phyloP scores from a whole-genome alignment of 2,888 invertebrate species.

The Drosophila peninsularis region DNA sequence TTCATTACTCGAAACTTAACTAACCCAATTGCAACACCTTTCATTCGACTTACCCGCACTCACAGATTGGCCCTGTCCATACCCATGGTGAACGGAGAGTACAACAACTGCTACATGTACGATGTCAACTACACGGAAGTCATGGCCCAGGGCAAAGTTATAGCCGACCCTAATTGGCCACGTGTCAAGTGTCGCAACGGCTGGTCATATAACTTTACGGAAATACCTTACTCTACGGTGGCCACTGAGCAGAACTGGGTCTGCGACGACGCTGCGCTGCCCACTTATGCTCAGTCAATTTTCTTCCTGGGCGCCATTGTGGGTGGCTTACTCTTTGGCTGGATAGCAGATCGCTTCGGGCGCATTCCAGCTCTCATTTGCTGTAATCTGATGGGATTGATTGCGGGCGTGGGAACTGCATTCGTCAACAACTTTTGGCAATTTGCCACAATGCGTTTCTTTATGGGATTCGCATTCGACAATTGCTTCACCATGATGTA shows the following conservation, averaged over 20 bases:
- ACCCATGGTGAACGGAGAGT: slow-evolving; percentile 87
- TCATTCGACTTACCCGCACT: slow-evolving; percentile 75
- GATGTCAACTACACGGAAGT: slow-evolving; percentile 90
- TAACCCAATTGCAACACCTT: slow-evolving; percentile 28
- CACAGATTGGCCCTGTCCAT: slow-evolving; percentile 90
- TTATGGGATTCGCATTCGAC: slow-evolving; percentile 94
- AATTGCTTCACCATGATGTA: slow-evolving; percentile 98
- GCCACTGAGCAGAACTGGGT: slow-evolving; percentile 95
- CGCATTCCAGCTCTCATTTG: slow-evolving; percentile 92
- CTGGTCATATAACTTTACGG: slow-evolving; percentile 93
- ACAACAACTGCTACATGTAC: slow-evolving; percentile 91
- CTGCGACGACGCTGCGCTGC: slow-evolving; percentile 91
- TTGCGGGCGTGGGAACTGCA: slow-evolving; percentile 90
- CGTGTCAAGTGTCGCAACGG: slow-evolving; percentile 88
- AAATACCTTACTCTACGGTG: slow-evolving; percentile 92
- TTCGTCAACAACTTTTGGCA: slow-evolving; percentile 90
- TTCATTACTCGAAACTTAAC: slow-evolving; percentile 2
- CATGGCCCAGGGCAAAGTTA: slow-evolving; percentile 86
- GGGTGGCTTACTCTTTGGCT: slow-evolving; percentile 93
- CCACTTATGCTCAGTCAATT: slow-evolving; percentile 92
- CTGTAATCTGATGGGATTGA: slow-evolving; percentile 90
- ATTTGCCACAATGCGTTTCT: slow-evolving; percentile 92
- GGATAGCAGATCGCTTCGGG: slow-evolving; percentile 94
- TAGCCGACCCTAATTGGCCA: slow-evolving; percentile 89
- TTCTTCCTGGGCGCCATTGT: slow-evolving; percentile 95